Conservation (phyloP, 2,113 vertebrate genomes). For the Salvator merianae region DNA sequence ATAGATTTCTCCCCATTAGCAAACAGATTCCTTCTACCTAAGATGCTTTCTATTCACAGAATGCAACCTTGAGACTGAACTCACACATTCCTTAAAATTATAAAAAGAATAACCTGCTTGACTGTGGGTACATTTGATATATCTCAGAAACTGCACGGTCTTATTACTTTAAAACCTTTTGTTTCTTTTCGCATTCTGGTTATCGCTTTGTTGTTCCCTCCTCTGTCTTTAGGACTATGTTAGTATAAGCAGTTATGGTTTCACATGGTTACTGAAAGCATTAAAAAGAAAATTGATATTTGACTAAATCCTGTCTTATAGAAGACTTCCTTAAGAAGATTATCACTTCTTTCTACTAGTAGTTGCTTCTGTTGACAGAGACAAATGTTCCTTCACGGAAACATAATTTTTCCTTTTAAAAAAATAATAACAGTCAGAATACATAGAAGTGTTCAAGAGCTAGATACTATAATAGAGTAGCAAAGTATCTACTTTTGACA, state of each 20-base stretch:
- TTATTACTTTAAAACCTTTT: conserved; percentile 11
- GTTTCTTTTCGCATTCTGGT: accelerated
- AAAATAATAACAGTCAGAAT: neutral
- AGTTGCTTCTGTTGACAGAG: neutral
- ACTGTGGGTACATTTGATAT: neutral
- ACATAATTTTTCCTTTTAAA: neutral
- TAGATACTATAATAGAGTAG: neutral
- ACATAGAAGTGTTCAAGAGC: neutral
- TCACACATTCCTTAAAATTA: neutral
- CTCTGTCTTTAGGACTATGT: no score
- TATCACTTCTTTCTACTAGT: neutral
- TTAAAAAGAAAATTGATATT: neutral
- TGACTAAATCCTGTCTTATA: neutral
- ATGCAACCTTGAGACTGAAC: neutral
- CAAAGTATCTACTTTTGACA: neutral
- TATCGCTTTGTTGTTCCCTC: no score
- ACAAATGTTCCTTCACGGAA: neutral
- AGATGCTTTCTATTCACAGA: neutral
- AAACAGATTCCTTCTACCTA: neutral
- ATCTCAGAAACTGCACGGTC: neutral
- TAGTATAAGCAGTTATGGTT: no score
- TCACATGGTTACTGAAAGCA: no score
- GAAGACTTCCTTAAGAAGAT: neutral
- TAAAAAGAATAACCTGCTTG: neutral
- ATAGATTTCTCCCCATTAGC: neutral